Evolutionary conservation across 2,888 invertebrate species (phyloP), one percentile per base, ranked within the genome.

Genomic region (Microctonus aethiopoides): DNA sequence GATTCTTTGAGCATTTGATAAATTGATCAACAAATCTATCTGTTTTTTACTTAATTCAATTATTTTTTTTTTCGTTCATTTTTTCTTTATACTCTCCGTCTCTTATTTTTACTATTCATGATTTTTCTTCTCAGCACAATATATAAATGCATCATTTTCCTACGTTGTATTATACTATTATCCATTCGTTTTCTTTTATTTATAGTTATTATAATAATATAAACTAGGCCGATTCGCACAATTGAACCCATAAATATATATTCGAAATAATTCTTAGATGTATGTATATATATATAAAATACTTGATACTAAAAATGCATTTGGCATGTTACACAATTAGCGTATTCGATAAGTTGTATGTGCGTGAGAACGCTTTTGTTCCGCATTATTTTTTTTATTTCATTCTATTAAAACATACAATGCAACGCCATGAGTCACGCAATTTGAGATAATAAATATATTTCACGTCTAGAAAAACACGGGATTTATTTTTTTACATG

Each of bases 281-380:
- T n/a, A n/a, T n/a, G n/a, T n/a, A n/a, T n/a, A n/a, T n/a, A 69
- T 72, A 78, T 81, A 81, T 73, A 78, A 81, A 78, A 79, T 82
- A 80, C 78, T 72, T 70, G 76, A 79, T 81, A 71, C 78, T 79
- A 83, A 83, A 69, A 63, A 82, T 82, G 81, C 81, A 83, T 81
- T 83, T 82, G 83, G 81, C 83, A 80, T 83, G 81, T 81, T 26
- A 57, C 32, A 16, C 57, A 26, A n/a, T 54, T 54, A 57, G 32
- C 57, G 46, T 46, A 57, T 29, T 57, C 34, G 32, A 57, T 46
- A 29, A 13, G 57, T 57, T 34, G 10, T 16, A 32, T 16, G 6
- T 29, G 13, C 16, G 32, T 54, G 26, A 5, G 24, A 24, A 1
- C 16, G 46, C 46, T 46, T 9, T 16, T 7, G 16, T 16, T 46